Evolutionary conservation across 2,888 invertebrate species (phyloP).

Genomic region (Thecocarcelia acutangulata): DNA sequence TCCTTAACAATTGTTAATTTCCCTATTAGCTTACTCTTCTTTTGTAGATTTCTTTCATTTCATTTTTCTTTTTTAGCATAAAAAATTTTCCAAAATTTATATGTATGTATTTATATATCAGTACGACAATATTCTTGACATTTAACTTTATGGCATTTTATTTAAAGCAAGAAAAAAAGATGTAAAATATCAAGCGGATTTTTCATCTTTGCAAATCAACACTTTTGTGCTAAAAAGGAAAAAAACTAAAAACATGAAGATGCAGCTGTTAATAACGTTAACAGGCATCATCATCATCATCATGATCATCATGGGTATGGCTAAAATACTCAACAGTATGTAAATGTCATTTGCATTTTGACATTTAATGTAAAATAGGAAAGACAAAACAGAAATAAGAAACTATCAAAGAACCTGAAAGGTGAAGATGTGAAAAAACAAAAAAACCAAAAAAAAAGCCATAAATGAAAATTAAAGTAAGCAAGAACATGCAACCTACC

Average conservation of each 20-base stretch:
- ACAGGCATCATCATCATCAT: slow-evolving; percentile 39
- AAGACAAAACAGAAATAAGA: background rate
- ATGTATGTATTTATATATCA: slow-evolving; percentile 53
- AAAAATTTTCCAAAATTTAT: background rate
- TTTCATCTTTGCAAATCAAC: slow-evolving; percentile 53
- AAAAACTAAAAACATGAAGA: slow-evolving; percentile 36
- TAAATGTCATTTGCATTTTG: slow-evolving; percentile 69
- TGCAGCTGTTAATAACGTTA: slow-evolving; percentile 48
- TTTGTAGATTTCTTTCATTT: too few relatives aligned
- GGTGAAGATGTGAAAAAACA: background rate
- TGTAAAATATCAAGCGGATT: background rate
- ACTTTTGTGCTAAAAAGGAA: slow-evolving; percentile 29
- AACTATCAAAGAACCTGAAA: slow-evolving; percentile 1
- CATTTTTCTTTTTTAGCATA: too few relatives aligned
- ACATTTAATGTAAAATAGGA: slow-evolving; percentile 55
- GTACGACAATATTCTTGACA: slow-evolving; percentile 62
- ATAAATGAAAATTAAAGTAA: slow-evolving; percentile 15
- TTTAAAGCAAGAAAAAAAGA: background rate
- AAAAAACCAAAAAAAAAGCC: background rate
- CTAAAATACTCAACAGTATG: slow-evolving; percentile 52
- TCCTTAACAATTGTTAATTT: too few relatives aligned
- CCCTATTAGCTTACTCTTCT: too few relatives aligned
- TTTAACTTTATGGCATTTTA: slow-evolving; percentile 64
- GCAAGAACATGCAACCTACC: too few relatives aligned
- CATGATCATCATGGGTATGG: slow-evolving; percentile 24